A percentile compares a stretch with the other conserved stretches of the same genome.
phyloP scores from a whole-genome alignment of 2,113 vertebrate species.

The Gasterosteus aculeatus region DNA sequence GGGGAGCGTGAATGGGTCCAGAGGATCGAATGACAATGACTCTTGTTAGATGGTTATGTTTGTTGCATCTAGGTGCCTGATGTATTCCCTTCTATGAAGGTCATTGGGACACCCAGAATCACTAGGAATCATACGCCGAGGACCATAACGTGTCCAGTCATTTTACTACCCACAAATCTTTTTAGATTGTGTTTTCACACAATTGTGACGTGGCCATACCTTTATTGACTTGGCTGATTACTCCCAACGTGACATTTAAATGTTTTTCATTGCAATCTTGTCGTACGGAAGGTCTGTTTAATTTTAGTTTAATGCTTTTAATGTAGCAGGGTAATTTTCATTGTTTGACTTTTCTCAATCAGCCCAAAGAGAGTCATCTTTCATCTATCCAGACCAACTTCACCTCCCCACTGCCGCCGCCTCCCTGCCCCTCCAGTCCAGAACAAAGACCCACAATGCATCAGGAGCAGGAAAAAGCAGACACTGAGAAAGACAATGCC shows the following conservation, averaged over 20 bases:
- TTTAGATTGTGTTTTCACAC: neutral
- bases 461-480: conserved; percentile 28
- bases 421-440: conserved; percentile 31
- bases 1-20: neutral
- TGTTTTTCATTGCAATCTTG: neutral
- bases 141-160: neutral
- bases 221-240: neutral
- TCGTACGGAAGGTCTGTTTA: neutral
- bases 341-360: conserved; percentile 18
- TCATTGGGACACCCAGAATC: neutral
- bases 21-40: neutral
- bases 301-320: neutral
- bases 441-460: conserved; percentile 20
- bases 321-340: neutral
- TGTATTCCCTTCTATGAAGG: neutral
- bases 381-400: conserved; percentile 45
- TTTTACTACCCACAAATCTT: no score
- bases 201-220: no score
- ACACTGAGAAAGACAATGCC: neutral
- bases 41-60: neutral
- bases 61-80: neutral
- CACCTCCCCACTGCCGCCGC: conserved; percentile 59
- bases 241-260: neutral
- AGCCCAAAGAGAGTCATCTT: conserved; percentile 6
- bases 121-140: neutral